phyloP scores from a whole-genome alignment of 2,888 invertebrate species.

The Carcina quercana region DNA sequence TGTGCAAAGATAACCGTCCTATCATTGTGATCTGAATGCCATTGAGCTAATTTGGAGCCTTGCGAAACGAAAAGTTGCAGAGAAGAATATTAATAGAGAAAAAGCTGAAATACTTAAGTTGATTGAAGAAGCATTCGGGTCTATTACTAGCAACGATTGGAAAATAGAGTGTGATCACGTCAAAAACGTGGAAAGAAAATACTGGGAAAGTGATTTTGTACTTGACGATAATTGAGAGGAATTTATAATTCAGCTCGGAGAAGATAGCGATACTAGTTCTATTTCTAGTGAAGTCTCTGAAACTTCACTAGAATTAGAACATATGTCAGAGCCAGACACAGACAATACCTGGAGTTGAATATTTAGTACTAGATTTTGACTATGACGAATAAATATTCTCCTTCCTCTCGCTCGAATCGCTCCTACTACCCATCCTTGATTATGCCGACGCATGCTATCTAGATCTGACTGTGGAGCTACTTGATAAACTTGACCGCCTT shows the following conservation, averaged over 20 bases:
- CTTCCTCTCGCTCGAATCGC: neutral
- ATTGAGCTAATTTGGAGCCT: constrained; percentile 3
- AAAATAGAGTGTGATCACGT: constrained; percentile 2
- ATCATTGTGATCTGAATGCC: constrained; percentile 1
- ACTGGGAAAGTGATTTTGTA: neutral
- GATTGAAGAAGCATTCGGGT: constrained; percentile 1
- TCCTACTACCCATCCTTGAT: too few relatives aligned
- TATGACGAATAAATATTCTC: neutral
- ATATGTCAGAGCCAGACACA: neutral
- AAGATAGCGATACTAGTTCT: neutral
- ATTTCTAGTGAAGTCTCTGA: neutral
- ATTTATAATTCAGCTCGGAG: neutral
- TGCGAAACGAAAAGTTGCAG: neutral
- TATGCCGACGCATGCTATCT: too few relatives aligned
- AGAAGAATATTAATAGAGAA: neutral
- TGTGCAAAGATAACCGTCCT: neutral
- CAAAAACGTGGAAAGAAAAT: neutral
- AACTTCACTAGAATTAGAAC: neutral
- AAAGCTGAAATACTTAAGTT: neutral
- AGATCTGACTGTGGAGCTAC: too few relatives aligned
- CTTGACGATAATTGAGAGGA: neutral
- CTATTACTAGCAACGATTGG: neutral
- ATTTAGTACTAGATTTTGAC: neutral
- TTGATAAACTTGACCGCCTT: too few relatives aligned
- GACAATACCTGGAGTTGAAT: neutral